Base-by-base conservation (phyloP, 2,113 vertebrate species). In the Sterna hirundo region DNA sequence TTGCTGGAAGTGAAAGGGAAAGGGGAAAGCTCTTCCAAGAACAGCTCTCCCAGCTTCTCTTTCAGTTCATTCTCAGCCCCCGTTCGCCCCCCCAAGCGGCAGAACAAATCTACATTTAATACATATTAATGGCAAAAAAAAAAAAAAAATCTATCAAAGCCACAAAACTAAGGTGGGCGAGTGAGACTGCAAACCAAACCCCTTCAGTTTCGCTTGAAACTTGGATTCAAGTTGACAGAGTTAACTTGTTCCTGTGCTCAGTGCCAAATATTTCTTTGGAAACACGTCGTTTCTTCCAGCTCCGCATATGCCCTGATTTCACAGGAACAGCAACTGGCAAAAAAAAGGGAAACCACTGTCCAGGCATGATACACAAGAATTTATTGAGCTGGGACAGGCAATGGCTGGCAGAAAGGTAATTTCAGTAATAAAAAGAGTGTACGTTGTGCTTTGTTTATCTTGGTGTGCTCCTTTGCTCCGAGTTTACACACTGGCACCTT, bases 201-300 rank as follows among this genome's bases (percentile, higher is more conserved):
- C 1, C 69, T 61, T 54, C 32, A 9, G 75, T 93, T 94, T 83
- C 6, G 0, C 34, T 79, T 66, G 65, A 95, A 87, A 94, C 91
- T 91, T 86, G 93, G 91, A 89, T 72, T 83, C 66, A 47, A 32
- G 76, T 30, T 74, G 69, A 81, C 58, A 82, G 80, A 94, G 89
- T 93, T 83, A 86, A 95, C 82, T 96, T 92, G 66, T 20, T 92
- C 90, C 87, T 86, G 49, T 16, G 4, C 46, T n/a, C 55, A 49
- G 34, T 19, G 96, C 92, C 94, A 97, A 90, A 18, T 66, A 36
- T 42, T 91, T 97, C 81, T 95, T 69, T 93, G 94, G 96, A 94
- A 94, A 91, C 46, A 55, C 13, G 42, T 17, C 74, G 60, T 58
- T 95, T 80, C 93, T 96, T 86, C 94, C 95, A 95, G 78, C 94